Base-by-base conservation (phyloP, 2,797 vertebrate genomes). In the Rhinatrema bivittatum region DNA sequence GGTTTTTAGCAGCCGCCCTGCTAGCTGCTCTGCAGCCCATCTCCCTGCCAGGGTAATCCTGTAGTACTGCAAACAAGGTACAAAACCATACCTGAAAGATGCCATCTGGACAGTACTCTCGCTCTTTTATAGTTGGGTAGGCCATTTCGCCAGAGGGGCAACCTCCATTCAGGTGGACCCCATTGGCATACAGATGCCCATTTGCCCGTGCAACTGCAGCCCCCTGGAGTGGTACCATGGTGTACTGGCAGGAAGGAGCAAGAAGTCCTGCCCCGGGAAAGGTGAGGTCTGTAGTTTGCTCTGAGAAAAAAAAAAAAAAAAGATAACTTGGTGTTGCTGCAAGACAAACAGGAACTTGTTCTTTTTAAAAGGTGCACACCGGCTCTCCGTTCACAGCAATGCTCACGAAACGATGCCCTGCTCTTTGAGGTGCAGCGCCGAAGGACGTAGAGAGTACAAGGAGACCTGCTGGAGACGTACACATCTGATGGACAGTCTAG, bases 211-310 rank as follows among this genome's bases (percentile, higher is more conserved):
- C 60, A 55, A 87, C 67, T 3, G 90, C 74, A 23, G 87, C 69
- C 14, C 91, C 90, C 56, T 88, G 85, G 33, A 98, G 76, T 1
- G 93, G 92, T 16, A 97, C 94, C 94, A 98, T 93, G 22, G 95
- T 97, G 66, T 98, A 97, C 52, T 96, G 95, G 66, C 94, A 97
- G 6, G 94, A 88, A 0, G 93, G 85, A 8, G 89, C 63, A 0
- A 93, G 84, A 16, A 88, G 42, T 3, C 85, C 75, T 29, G 89
- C 72, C 29, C 82, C 67, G 3, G 91, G 87, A 46, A 97, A 97
- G 36, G 82, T 87, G 79, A 97, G 65, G 53, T 96, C 91, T 2
- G 92, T 69, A 1, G 85, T 91, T 78, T 95, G 93, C 59, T 98
- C 95, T 98, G 76, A 27, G 16, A 58, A 71, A 22, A 36, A 19